Evolutionary conservation across 2,113 vertebrate species (phyloP), one percentile per base, ranked within the genome.

Genomic region (Sapajus apella): DNA sequence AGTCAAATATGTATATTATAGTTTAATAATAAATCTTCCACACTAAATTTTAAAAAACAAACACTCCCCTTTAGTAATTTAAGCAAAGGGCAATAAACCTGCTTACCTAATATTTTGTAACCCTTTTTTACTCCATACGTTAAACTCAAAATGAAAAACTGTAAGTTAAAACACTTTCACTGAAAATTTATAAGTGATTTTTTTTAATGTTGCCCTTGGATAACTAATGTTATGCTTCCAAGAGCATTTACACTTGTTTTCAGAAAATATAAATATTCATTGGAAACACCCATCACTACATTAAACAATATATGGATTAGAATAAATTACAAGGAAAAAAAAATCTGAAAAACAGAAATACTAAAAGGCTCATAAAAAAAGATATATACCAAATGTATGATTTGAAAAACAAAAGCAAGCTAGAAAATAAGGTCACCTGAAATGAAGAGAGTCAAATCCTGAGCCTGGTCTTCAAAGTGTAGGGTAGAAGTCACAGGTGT

Each of bases 1-100:
- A 90, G 85, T 52, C 61, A 92, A 73, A 89, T 81, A 95, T 47
- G 47, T 14, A 56, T 68, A 96, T 95, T 94, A 98, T 82, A 97
- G 30, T 87, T 95, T 94, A 98, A 97, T 76, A 93, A 92, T 97
- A 91, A 93, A 88, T 88, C 95, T 95, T 90, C 95, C 95, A 47
- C 66, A 89, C 87, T 97, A 97, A 3, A 0, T 97, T 96, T 98
- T 17, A 52, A 17, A 52, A 52, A 17, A 52, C 52, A 96, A 97
- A 96, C 64, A 97, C 64, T 87, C 82, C 94, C 87, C 76, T 98
- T 96, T 96, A 75, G 97, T 75, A 98, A 90, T 47, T 93, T 87
- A 80, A 11, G 21, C 58, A 95, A 98, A 97, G 17, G 1, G 4
- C 94, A 96, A 91, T 32, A 97, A 97, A 95, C 79, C 94, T 76